Evolutionary conservation across 2,113 vertebrate species (phyloP).

Genomic region (Alexandromys fortis): DNA sequence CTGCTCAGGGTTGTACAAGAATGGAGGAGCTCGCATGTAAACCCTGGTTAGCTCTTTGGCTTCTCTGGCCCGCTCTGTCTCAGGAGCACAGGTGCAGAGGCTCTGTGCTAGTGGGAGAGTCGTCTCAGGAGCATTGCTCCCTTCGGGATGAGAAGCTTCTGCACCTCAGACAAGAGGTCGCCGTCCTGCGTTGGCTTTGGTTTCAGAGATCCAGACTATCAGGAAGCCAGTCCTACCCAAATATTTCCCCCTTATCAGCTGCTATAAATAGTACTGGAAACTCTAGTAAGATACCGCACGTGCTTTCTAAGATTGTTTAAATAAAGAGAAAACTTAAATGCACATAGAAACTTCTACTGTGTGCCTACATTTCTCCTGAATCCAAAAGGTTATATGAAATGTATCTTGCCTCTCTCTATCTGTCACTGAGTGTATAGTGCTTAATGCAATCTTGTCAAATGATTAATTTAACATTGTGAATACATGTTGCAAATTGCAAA

Average conservation of each 20-base stretch:
- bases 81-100: neutral
- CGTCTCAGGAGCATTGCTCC: neutral
- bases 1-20: neutral
- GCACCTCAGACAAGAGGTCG: neutral
- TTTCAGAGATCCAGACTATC: neutral
- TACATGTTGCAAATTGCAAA: conserved; percentile 34
- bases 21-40: neutral
- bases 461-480: conserved; percentile 13
- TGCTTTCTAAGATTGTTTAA: conserved; percentile 11
- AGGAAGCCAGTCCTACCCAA: neutral
- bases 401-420: neutral
- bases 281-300: neutral
- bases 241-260: neutral
- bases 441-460: neutral
- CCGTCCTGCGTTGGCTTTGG: neutral
- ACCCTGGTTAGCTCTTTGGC: neutral
- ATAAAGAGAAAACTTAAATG: neutral
- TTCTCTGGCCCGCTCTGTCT: too few relatives aligned
- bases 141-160: neutral
- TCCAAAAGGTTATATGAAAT: neutral
- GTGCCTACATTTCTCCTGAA: neutral
- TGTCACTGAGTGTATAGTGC: neutral
- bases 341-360: neutral
- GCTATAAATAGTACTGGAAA: neutral
- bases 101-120: neutral